Conservation (phyloP, 2,797 vertebrate species). For the Coendou prehensilis region DNA sequence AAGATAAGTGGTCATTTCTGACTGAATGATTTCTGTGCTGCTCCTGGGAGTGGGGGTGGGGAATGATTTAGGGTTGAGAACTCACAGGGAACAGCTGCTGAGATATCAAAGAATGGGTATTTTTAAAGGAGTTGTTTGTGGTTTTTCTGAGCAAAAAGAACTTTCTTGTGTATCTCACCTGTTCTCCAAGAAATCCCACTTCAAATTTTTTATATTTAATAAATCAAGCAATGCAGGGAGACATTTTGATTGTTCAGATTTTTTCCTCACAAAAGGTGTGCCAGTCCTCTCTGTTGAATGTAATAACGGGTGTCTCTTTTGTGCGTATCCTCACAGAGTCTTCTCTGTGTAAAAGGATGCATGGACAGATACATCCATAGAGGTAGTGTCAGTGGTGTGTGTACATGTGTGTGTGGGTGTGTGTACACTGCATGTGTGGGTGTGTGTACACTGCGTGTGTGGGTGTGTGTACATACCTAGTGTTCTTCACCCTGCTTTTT, state of each 20-base stretch:
- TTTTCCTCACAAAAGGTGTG: background rate
- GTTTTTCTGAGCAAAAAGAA: background rate
- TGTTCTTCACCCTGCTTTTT: background rate
- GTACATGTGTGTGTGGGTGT: background rate
- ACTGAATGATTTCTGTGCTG: background rate
- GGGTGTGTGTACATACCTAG: background rate
- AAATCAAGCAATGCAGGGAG: background rate
- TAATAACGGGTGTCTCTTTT: background rate
- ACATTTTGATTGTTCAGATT: background rate
- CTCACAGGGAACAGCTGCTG: background rate
- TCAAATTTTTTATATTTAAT: background rate
- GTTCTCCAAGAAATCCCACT: background rate
- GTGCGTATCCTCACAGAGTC: background rate
- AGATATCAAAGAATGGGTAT: background rate
- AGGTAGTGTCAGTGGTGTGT: no score
- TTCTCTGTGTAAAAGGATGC: background rate
- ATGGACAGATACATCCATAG: background rate
- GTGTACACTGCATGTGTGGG: no score
- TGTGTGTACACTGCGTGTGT: background rate
- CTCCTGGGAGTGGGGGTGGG: background rate
- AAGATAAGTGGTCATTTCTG: background rate
- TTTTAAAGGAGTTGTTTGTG: background rate
- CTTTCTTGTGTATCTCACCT: background rate
- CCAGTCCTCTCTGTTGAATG: background rate
- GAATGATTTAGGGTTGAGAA: background rate